phyloP scores from a whole-genome alignment of 2,888 invertebrate genomes.

The Polia nebulosa region DNA sequence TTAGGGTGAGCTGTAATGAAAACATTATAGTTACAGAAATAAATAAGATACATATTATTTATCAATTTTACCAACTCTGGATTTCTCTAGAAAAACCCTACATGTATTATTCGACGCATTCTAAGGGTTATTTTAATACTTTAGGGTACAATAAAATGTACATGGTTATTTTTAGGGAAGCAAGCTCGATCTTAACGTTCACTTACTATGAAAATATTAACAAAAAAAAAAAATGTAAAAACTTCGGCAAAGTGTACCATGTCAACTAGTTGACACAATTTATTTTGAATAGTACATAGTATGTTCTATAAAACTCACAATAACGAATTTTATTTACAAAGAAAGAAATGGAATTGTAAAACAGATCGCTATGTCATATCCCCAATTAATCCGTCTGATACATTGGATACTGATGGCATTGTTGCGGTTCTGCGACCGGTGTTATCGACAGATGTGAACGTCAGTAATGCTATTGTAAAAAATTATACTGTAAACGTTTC shows the following conservation, averaged over 20 bases:
- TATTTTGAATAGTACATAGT: not conserved
- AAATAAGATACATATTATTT: not conserved
- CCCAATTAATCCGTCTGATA: constrained; percentile 34
- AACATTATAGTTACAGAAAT: not conserved
- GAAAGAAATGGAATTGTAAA: constrained; percentile 28
- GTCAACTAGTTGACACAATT: not conserved
- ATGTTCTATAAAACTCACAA: not conserved
- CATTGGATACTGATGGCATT: constrained; percentile 36
- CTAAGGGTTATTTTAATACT: too few relatives aligned
- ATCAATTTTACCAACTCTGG: not conserved
- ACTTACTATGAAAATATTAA: too few relatives aligned
- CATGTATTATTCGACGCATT: not conserved
- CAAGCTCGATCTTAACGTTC: too few relatives aligned
- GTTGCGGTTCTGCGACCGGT: constrained; percentile 51
- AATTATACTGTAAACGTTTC: constrained; percentile 18
- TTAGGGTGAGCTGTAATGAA: constrained; percentile 78
- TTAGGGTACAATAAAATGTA: too few relatives aligned
- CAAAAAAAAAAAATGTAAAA: not conserved
- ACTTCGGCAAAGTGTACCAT: not conserved
- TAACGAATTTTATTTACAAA: constrained; percentile 15
- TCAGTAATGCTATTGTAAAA: constrained; percentile 37
- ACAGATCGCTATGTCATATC: constrained; percentile 36
- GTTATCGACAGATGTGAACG: constrained; percentile 46
- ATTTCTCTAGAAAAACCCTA: not conserved
- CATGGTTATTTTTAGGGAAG: too few relatives aligned